Conservation (phyloP, 2,113 vertebrate genomes). For the Apaloderma vittatum region DNA sequence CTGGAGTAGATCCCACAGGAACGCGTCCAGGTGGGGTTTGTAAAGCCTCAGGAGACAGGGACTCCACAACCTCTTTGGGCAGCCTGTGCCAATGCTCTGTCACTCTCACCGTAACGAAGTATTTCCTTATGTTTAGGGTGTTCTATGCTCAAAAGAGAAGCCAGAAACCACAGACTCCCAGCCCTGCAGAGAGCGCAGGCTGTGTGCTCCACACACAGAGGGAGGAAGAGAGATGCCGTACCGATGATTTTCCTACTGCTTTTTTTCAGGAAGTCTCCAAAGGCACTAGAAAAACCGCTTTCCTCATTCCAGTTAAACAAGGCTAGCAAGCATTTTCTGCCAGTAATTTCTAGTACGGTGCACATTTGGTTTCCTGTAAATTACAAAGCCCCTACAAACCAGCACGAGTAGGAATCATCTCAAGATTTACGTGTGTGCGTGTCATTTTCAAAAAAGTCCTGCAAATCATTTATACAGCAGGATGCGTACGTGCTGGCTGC, state of each 20-base stretch:
- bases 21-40: too few species aligned
- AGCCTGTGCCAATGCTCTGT: background rate
- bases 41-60: too few species aligned
- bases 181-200: background rate
- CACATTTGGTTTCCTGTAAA: constrained; percentile 30
- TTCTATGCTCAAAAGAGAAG: background rate
- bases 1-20: too few species aligned
- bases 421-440: background rate
- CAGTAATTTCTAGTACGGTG: constrained; percentile 28
- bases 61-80: background rate
- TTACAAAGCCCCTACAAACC: constrained; percentile 15
- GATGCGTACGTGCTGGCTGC: background rate
- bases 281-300: background rate
- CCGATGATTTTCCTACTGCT: background rate
- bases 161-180: background rate
- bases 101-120: too few species aligned
- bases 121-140: too few species aligned
- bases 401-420: background rate
- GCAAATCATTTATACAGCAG: background rate
- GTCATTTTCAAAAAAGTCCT: background rate
- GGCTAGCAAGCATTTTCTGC: constrained; percentile 17
- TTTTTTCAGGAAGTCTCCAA: background rate
- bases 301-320: constrained; percentile 12
- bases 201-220: background rate
- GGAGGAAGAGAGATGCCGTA: background rate